phyloP scores from a whole-genome alignment of 2,888 invertebrate species.

The Scaptomyza reducta region DNA sequence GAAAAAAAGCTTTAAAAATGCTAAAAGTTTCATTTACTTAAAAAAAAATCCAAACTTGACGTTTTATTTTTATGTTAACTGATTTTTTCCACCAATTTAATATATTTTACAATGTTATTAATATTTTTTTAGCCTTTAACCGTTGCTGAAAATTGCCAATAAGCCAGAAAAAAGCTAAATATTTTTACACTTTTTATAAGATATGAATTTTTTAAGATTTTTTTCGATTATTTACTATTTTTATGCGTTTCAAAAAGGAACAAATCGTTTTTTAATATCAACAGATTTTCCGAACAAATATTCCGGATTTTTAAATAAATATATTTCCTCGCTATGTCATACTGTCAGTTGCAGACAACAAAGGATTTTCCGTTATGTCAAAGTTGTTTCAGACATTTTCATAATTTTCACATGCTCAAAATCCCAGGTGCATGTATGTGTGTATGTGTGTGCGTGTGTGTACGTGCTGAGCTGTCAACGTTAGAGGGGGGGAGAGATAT shows the following conservation, averaged over 20 bases:
- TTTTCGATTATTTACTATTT: background rate
- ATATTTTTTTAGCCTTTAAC: background rate
- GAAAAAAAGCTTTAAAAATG: background rate
- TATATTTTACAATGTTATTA: background rate
- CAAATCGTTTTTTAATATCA: background rate
- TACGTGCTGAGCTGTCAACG: constrained; percentile 43
- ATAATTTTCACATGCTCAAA: constrained; percentile 71
- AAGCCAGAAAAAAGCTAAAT: background rate
- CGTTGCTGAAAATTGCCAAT: background rate
- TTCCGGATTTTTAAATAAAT: background rate
- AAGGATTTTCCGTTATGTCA: constrained; percentile 69
- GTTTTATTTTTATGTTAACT: too few relatives aligned
- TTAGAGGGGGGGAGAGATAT: too few relatives aligned
- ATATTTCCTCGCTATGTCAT: background rate
- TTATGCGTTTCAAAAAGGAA: background rate
- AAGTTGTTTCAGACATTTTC: constrained; percentile 62
- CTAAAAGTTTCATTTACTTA: too few relatives aligned
- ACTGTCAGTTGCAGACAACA: constrained; percentile 62
- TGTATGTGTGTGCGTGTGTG: constrained; percentile 28
- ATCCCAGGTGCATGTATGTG: constrained; percentile 42
- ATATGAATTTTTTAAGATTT: background rate
- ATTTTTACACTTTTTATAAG: background rate
- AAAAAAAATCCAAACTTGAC: too few relatives aligned
- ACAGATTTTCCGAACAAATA: background rate
- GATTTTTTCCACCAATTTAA: too few relatives aligned